Evolutionary conservation across 2,888 invertebrate genomes (phyloP), one percentile per base, ranked within the genome.

Genomic region (Ormyrus rosae): DNA sequence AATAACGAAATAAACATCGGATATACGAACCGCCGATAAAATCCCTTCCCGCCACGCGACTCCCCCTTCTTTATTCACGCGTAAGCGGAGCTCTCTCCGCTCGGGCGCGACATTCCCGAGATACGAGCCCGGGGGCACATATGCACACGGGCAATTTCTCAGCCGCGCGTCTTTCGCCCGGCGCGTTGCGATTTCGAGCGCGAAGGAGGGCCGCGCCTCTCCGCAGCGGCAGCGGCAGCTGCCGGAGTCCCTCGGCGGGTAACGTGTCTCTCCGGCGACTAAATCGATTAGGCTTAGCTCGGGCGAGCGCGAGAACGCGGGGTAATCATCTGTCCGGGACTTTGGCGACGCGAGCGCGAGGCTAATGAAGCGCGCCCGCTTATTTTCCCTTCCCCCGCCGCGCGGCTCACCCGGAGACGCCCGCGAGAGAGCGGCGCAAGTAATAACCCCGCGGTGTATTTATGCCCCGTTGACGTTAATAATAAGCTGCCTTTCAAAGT

Each of bases 241-340:
- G 6, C 5, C 7, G 48, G 7, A 74, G 70, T 70, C 60, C 69
- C 67, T 48, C 55, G 56, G 50, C 70, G 67, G 51, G 81, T 72
- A 75, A 34, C 34, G 34, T 0, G 4, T 34, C 34, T 34, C 34
- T 34, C 34, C 34, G 34, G 34, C 34, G 34, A 82, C 84, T 84
- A 83, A 85, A 84, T 86, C 83, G 83, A 84, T 85, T 84, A 83
- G 76, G 83, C 74, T 81, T 81, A 83, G 82, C 78, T 82, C 79
- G 78, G 83, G 81, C 83, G 81, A 72, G 61, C 61, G 63, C 71
- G 68, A 72, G 82, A 76, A 67, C 82, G 80, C 69, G 83, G 58
- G 84, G 73, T 86, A 86, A 86, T 86, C 81, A 83, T 80, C 81
- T 82, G 81, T 72, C 81, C 45, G 67, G 34, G 34, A 34, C 34